A percentile compares a stretch with the other conserved stretches of the same genome.
Conservation (phyloP, 2,113 vertebrate genomes). For the Antechinus stuartii region DNA sequence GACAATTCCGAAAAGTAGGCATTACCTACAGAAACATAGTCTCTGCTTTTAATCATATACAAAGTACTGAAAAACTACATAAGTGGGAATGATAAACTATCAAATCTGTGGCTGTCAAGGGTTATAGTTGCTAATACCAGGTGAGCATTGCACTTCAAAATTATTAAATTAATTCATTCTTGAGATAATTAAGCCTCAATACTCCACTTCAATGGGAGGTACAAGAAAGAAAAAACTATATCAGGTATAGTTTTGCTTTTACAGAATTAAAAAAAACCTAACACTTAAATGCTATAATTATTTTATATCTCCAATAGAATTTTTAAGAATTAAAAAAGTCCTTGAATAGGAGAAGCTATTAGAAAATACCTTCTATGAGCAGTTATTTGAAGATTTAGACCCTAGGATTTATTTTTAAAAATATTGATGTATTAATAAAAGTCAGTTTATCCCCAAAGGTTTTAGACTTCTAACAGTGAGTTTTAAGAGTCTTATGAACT, state of each 20-base stretch:
- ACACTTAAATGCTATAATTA: background rate
- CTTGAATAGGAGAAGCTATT: background rate
- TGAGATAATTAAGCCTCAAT: conserved; percentile 51
- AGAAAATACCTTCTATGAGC: conserved; percentile 19
- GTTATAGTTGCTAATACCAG: conserved; percentile 37
- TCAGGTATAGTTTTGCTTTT: conserved; percentile 50
- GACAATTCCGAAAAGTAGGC: conserved; percentile 14
- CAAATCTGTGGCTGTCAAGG: conserved; percentile 36
- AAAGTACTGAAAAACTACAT: conserved; percentile 12
- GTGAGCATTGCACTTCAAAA: conserved; percentile 2
- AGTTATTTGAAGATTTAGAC: conserved; percentile 43
- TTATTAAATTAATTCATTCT: conserved; percentile 45
- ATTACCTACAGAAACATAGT: background rate
- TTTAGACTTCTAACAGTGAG: conserved; percentile 21
- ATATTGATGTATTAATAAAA: conserved; percentile 55
- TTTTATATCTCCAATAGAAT: conserved; percentile 43
- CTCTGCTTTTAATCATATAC: conserved; percentile 22
- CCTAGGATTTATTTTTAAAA: conserved; percentile 19
- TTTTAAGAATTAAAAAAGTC: background rate
- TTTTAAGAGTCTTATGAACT: background rate
- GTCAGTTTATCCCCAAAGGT: background rate
- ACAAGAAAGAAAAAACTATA: conserved; percentile 25
- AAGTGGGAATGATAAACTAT: conserved; percentile 8
- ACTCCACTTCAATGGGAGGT: conserved; percentile 52
- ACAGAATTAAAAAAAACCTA: conserved; percentile 29